Evolutionary conservation across 2,888 invertebrate genomes (phyloP).

Genomic region (Pogonocherus hispidulus): DNA sequence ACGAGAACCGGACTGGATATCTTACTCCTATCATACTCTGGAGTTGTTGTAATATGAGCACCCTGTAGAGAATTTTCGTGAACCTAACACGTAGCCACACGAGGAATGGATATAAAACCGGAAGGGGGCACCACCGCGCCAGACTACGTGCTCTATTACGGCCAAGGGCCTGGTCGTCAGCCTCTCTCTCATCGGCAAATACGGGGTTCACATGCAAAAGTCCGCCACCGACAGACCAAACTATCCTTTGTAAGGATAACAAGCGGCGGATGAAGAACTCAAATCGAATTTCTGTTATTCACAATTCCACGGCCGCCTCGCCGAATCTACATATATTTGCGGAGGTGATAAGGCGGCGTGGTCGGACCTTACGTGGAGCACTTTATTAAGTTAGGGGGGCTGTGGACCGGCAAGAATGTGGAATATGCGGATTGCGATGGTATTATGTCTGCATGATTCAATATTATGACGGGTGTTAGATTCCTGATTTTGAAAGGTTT

Average conservation of each 20-base stretch:
- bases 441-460: conserved; percentile 18
- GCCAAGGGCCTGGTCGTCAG: conserved; percentile 34
- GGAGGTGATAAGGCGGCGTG: conserved; percentile 57
- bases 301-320: conserved; percentile 61
- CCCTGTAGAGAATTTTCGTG: not conserved
- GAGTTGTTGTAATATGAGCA: too few relatives aligned
- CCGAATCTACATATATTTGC: conserved; percentile 67
- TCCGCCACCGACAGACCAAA: conserved; percentile 56
- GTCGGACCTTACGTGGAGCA: conserved; percentile 56
- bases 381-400: conserved; percentile 60
- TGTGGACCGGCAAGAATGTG: conserved; percentile 27
- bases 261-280: conserved; percentile 66
- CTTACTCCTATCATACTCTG: too few relatives aligned
- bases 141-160: conserved; percentile 44
- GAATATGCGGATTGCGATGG: conserved; percentile 12
- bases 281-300: conserved; percentile 68
- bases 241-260: conserved; percentile 67
- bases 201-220: conserved; percentile 64
- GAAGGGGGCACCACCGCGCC: conserved; percentile 19
- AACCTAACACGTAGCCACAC: conserved; percentile 14
- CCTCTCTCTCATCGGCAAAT: conserved; percentile 49
- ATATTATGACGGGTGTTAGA: conserved; percentile 1
- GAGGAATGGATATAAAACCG: conserved; percentile 5
- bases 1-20: too few relatives aligned
- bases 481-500: not conserved